Conservation (phyloP, 2,797 vertebrate species). For the Pelodytes ibericus region DNA sequence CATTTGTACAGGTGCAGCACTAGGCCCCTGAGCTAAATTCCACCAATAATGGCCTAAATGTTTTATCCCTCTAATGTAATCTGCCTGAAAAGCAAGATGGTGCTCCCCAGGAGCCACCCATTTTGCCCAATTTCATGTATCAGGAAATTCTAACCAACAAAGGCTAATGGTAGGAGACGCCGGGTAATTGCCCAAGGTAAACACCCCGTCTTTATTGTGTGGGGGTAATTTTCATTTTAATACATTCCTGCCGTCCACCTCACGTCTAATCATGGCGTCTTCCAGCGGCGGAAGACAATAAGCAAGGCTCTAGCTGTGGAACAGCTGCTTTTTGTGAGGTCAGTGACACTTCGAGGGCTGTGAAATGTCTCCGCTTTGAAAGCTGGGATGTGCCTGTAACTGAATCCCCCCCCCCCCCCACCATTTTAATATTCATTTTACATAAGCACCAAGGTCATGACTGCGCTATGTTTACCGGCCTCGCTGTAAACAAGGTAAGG, state of each 20-base stretch:
- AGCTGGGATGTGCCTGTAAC: constrained; percentile 5
- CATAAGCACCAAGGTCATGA: constrained; percentile 27
- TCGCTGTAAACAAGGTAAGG: constrained; percentile 44
- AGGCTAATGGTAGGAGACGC: too few species aligned
- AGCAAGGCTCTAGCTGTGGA: not conserved
- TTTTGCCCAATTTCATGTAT: too few species aligned
- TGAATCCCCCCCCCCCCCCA: not conserved
- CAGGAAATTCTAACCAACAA: too few species aligned
- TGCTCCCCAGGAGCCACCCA: too few species aligned
- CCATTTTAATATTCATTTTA: constrained; percentile 1
- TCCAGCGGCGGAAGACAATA: constrained; percentile 8
- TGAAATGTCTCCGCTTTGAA: constrained; percentile 15
- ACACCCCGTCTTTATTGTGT: not conserved
- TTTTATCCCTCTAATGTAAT: too few species aligned
- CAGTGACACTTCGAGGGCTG: constrained; percentile 22
- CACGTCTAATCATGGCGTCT: not conserved
- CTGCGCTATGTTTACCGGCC: not conserved
- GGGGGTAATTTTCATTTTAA: not conserved
- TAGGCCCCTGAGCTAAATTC: too few species aligned
- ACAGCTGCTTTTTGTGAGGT: constrained; percentile 14
- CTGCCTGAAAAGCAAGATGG: too few species aligned
- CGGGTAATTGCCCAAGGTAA: too few species aligned
- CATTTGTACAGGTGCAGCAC: too few species aligned
- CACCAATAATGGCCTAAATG: too few species aligned
- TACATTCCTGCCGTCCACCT: not conserved